Percentiles rank a stretch among this genome's conserved stretches.
Evolutionary conservation across 2,888 invertebrate genomes (phyloP).

Genomic region (Rhopalosiphum nymphaeae): DNA sequence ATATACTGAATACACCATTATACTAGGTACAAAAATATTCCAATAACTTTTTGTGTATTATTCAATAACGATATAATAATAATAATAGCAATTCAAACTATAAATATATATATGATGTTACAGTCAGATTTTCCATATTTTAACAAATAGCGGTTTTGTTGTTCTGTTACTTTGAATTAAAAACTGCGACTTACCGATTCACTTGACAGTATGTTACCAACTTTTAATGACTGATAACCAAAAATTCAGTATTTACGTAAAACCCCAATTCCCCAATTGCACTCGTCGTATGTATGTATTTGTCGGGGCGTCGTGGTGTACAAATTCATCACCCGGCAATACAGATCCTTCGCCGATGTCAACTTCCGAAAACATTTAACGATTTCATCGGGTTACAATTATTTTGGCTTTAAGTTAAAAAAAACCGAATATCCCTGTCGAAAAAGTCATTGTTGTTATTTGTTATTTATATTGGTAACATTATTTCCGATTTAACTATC

Average conservation of each 20-base stretch:
- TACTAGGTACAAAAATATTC: too few species aligned
- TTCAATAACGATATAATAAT: too few species aligned
- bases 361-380: neutral
- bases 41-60: too few species aligned
- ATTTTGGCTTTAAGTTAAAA: neutral
- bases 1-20: too few species aligned
- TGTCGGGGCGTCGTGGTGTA: neutral
- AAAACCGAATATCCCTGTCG: neutral
- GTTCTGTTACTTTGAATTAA: too few species aligned
- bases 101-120: too few species aligned
- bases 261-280: neutral
- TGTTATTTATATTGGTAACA: neutral
- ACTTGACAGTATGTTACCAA: neutral
- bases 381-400: neutral
- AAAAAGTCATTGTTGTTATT: neutral
- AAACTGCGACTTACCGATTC: neutral
- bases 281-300: neutral
- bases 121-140: too few species aligned
- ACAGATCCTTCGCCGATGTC: neutral
- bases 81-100: too few species aligned
- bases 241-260: neutral
- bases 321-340: neutral
- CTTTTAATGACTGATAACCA: neutral
- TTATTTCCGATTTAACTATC: neutral
- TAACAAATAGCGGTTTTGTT: too few species aligned